phyloP scores from a whole-genome alignment of 2,797 vertebrate species.

The Characodon lateralis region DNA sequence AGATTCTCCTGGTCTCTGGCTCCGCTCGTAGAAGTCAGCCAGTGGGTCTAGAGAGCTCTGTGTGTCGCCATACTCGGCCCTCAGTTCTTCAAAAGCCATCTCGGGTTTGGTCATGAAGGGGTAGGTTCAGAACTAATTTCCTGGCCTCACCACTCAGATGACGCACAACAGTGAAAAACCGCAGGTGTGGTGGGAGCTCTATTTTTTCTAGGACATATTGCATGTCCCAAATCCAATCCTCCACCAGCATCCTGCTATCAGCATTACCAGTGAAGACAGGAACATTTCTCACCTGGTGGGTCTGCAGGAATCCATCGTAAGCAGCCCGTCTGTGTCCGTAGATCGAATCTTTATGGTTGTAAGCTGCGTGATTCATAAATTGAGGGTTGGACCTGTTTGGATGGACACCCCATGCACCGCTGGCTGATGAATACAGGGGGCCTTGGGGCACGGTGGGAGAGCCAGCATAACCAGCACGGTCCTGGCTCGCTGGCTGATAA shows the following conservation, averaged over 20 bases:
- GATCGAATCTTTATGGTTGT: too few relatives aligned
- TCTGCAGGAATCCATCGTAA: conserved; percentile 1
- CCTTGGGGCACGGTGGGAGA: too few relatives aligned
- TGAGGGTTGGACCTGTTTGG: too few relatives aligned
- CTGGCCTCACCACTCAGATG: conserved; percentile 46
- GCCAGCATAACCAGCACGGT: too few relatives aligned
- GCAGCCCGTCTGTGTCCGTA: too few relatives aligned
- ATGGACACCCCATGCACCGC: too few relatives aligned
- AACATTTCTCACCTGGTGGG: conserved; percentile 40
- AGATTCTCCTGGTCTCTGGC: conserved; percentile 22
- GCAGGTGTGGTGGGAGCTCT: conserved; percentile 25
- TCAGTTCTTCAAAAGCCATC: conserved; percentile 49
- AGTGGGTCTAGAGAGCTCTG: conserved; percentile 26
- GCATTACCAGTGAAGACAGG: conserved; percentile 30
- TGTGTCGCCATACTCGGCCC: conserved; percentile 45
- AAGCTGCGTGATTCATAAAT: too few relatives aligned
- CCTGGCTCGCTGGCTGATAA: too few relatives aligned
- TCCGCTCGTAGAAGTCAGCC: conserved; percentile 40
- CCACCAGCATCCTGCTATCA: conserved; percentile 26
- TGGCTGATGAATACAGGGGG: too few relatives aligned
- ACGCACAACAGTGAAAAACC: too few relatives aligned
- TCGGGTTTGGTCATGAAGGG: conserved; percentile 29
- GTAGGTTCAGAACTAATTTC: conserved; percentile 50
- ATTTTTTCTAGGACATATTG: conserved; percentile 46
- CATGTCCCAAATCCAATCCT: conserved; percentile 47